These are phyloP conservation scores for Glaucopsyche alexis DNA, from an alignment of 2,888 invertebrate species.

Conservation along the genomic window DNA sequence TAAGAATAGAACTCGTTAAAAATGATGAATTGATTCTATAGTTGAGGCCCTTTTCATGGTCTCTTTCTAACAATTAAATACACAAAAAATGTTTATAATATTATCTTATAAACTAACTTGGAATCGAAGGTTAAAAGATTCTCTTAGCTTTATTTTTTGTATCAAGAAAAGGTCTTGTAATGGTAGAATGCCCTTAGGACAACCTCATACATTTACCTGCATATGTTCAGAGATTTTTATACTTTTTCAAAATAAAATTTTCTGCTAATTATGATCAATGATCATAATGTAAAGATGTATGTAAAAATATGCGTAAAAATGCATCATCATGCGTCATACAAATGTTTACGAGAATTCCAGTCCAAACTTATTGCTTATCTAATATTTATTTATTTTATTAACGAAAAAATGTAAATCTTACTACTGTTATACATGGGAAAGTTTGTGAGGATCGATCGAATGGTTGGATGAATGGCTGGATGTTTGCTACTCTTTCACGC, in stretches of 20 bases:
- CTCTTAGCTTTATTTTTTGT: background rate
- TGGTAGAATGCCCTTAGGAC: background rate
- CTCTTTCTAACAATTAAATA: background rate
- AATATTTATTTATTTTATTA: background rate
- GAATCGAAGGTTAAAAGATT: background rate
- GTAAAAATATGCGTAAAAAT: slow-evolving; percentile 1
- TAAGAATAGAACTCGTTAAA: background rate
- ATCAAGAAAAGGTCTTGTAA: slow-evolving; percentile 1
- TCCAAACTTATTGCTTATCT: background rate
- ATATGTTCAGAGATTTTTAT: background rate
- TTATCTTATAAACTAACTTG: background rate
- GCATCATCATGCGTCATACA: background rate
- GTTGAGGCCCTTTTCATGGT: background rate
- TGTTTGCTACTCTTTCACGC: too few species aligned
- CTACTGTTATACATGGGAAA: too few species aligned
- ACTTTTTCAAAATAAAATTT: background rate
- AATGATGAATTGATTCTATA: slow-evolving; percentile 10
- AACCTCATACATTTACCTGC: background rate
- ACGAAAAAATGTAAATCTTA: too few species aligned
- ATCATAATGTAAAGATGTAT: slow-evolving; percentile 8
- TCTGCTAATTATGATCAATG: background rate
- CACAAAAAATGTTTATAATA: background rate
- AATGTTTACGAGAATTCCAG: background rate
- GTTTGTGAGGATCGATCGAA: too few species aligned
- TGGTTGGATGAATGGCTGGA: too few species aligned